Evolutionary conservation across 2,113 vertebrate species (phyloP).

Genomic region (Haemorhous mexicanus): DNA sequence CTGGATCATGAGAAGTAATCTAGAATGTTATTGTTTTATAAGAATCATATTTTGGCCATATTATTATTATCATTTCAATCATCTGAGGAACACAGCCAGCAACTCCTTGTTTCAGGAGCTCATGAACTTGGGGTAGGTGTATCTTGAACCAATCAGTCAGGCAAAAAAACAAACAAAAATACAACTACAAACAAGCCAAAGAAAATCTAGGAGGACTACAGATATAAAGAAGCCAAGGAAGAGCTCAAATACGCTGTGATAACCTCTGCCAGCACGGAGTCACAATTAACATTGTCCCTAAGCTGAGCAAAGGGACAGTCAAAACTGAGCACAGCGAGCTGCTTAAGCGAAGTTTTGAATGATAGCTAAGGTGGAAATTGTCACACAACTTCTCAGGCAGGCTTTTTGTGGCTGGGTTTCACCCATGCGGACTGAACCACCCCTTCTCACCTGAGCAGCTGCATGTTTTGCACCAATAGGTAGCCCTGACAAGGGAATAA

Average conservation of each 20-base stretch:
- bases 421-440: rapidly evolving
- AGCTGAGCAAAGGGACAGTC: neutral
- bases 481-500: neutral
- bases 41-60: neutral
- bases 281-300: neutral
- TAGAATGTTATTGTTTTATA: neutral
- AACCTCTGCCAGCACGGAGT: neutral
- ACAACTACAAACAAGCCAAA: neutral
- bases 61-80: neutral
- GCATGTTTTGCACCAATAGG: rapidly evolving
- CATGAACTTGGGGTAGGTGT: neutral
- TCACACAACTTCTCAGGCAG: neutral
- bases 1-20: neutral
- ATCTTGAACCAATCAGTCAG: neutral
- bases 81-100: neutral
- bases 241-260: neutral
- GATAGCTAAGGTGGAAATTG: neutral
- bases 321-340: neutral
- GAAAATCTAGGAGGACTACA: neutral
- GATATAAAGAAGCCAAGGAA: neutral
- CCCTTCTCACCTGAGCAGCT: neutral
- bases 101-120: neutral
- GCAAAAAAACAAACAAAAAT: neutral
- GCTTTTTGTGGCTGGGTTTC: rapidly evolving
- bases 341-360: neutral